Conservation (phyloP, 2,888 invertebrate species). For the Xestia sexstrigata region DNA sequence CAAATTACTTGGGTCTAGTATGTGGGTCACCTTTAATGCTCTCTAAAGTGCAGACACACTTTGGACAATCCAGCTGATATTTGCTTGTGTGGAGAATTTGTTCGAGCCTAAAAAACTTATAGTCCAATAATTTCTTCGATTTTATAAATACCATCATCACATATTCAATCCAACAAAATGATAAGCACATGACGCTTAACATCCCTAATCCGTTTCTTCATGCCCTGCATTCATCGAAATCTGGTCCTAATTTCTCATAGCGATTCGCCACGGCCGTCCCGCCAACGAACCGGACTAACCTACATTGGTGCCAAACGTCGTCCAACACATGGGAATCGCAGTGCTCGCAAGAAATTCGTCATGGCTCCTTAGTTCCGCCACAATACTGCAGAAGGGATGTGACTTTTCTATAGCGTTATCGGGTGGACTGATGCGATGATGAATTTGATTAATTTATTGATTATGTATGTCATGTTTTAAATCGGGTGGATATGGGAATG, state of each 20-base stretch:
- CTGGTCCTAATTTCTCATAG: conserved; percentile 80
- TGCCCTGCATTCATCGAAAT: conserved; percentile 56
- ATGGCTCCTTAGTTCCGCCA: conserved; percentile 77
- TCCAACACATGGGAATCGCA: conserved; percentile 81
- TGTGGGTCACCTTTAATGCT: not conserved
- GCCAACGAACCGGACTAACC: conserved; percentile 73
- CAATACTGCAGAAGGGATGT: conserved; percentile 39
- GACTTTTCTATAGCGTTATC: conserved; percentile 48
- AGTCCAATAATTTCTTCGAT: not conserved
- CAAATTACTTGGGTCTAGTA: not conserved
- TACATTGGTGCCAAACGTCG: conserved; percentile 67
- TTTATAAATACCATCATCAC: not conserved
- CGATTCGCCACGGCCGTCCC: conserved; percentile 77
- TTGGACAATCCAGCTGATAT: not conserved
- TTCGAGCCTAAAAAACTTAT: not conserved
- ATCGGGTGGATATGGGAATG: conserved; percentile 23
- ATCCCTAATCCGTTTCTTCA: not conserved
- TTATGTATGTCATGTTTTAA: conserved; percentile 27
- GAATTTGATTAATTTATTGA: conserved; percentile 52
- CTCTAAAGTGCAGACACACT: not conserved
- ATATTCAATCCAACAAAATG: not conserved
- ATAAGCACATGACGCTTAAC: not conserved
- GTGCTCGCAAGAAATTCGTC: conserved; percentile 82
- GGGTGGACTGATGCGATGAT: conserved; percentile 54
- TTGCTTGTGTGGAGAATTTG: not conserved